These are phyloP conservation scores for Coreoperca whiteheadi DNA, from an alignment of 2,113 vertebrate genomes.

Conservation along the genomic window DNA sequence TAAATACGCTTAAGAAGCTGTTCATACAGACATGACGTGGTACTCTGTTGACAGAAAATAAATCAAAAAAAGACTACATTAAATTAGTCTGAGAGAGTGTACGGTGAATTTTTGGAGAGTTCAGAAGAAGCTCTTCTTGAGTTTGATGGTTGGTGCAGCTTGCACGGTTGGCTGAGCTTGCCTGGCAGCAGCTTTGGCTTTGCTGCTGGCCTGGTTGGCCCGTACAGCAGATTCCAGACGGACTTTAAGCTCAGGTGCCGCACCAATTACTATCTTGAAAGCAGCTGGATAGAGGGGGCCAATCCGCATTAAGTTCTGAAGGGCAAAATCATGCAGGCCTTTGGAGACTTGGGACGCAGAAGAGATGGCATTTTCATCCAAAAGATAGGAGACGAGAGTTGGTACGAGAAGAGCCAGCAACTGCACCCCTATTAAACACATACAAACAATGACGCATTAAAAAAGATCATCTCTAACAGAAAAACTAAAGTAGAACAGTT, in stretches of 20 bases:
- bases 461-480: neutral
- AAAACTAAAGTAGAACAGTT: neutral
- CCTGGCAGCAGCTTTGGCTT: constrained; percentile 91
- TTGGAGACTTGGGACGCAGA: constrained; percentile 89
- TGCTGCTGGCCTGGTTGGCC: constrained; percentile 94
- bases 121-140: constrained; percentile 98
- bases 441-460: neutral
- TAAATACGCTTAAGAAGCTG: constrained; percentile 61
- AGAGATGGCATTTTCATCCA: constrained; percentile 93
- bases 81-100: constrained; percentile 24
- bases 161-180: constrained; percentile 90
- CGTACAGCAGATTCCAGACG: constrained; percentile 95
- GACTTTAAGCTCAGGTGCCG: constrained; percentile 94
- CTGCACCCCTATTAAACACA: constrained; percentile 88
- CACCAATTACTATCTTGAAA: constrained; percentile 98
- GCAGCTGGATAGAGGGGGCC: constrained; percentile 96
- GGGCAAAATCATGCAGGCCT: constrained; percentile 95
- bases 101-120: constrained; percentile 31
- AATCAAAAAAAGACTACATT: constrained; percentile 27
- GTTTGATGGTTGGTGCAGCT: constrained; percentile 96
- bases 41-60: constrained; percentile 43
- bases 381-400: constrained; percentile 94
- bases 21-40: constrained; percentile 24
- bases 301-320: constrained; percentile 97
- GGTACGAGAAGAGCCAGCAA: constrained; percentile 96